Percentiles rank a stretch among this genome's conserved stretches.
phyloP scores from a whole-genome alignment of 1,140 invertebrate species.

The Polypedilum vanderplanki region DNA sequence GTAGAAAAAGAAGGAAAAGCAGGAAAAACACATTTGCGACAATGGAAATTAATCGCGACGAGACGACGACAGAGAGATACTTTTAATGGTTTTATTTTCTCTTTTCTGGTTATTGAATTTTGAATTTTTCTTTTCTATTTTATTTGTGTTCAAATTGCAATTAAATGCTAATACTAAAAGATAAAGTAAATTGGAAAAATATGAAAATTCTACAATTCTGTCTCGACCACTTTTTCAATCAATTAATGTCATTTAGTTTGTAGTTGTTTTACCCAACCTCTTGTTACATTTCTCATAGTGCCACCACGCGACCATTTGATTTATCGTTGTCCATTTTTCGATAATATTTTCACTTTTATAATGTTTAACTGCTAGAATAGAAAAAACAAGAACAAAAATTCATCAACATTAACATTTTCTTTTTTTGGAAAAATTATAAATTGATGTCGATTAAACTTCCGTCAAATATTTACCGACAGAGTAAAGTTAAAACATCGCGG shows the following conservation, averaged over 20 bases:
- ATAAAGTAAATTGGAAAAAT: too few relatives aligned
- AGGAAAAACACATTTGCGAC: neutral
- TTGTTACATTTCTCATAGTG: neutral
- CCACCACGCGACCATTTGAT: conserved; percentile 15
- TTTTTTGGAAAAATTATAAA: neutral
- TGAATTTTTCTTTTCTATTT: neutral
- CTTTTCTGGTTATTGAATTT: neutral
- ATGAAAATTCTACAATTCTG: neutral
- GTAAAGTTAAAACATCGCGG: neutral
- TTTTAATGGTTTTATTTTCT: neutral
- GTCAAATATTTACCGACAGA: neutral
- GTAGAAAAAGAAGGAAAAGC: neutral
- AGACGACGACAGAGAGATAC: neutral
- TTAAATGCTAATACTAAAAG: neutral
- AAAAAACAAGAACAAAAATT: neutral
- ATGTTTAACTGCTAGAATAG: neutral
- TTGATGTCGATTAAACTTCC: conserved; percentile 17
- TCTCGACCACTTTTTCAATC: neutral
- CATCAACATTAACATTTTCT: too few relatives aligned
- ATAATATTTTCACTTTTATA: neutral
- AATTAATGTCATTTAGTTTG: neutral
- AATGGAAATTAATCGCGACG: conserved; percentile 28
- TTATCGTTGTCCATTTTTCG: neutral
- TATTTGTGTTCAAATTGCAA: neutral
- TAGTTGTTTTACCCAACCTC: neutral